Base-by-base conservation (phyloP, 1,140 invertebrate species). In the Apis cerana region DNA sequence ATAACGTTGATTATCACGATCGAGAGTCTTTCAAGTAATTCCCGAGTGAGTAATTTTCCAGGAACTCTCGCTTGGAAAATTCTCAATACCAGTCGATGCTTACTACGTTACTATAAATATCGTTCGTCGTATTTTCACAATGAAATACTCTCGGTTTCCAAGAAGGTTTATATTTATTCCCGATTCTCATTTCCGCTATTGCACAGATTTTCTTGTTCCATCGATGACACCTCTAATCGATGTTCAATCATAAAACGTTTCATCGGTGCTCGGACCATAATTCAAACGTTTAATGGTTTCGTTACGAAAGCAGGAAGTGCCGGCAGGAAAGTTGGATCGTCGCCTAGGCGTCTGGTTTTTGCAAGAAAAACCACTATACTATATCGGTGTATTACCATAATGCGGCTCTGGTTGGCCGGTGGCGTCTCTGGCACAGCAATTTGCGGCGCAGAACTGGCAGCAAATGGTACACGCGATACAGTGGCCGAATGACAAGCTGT, bases 11-110 rank as follows among this genome's bases (percentile, higher is more conserved):
- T 87, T 80, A 82, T 82, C 75, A 11, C 58, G 23, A 8, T 48
- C 50, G n/a, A 43, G 33, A 43, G 33, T 54, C n/a, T 7, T 43
- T 5, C 33, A 43, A 43, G 33, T 43, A 43, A 48, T 52, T 52
- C 71, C 15, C 58, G 33, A 33, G 56, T 85, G 81, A 85, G 80
- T 88, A 88, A 74, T 85, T 88, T 88, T 88, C 87, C 75, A 88
- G 61, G 15, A 23, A 80, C 75, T 74, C 70, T 62, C 50, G 56
- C 21, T 23, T 15, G 75, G 54, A 52, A 82, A 75, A 68, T 59
- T 65, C 79, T 59, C 11, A 12, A 27, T 27, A 54, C 4, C 17
- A 2, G 27, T 50, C 13, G 50, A n/a, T 48, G 21, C n/a, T 59
- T 56, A 52, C 58, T 7, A 33, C 33, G 33, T 1, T 13, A 48